Conservation (phyloP, 2,888 invertebrate species). For the Sinopyrophorus schimmeli region DNA sequence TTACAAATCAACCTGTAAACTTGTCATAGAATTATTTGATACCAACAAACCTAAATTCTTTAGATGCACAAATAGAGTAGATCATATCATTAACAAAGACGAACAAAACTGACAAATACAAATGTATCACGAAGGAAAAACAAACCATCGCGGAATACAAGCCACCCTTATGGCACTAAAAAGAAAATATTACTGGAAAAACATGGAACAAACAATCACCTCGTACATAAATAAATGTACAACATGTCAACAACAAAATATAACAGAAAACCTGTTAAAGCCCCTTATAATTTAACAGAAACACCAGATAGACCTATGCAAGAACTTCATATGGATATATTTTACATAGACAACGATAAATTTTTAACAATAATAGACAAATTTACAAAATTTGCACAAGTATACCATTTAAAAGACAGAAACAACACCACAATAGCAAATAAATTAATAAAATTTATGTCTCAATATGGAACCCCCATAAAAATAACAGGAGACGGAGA, state of each 20-base stretch:
- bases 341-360: background rate
- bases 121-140: constrained; percentile 1
- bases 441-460: background rate
- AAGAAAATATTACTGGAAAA: constrained; percentile 5
- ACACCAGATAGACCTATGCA: background rate
- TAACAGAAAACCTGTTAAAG: background rate
- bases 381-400: constrained; percentile 3
- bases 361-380: background rate
- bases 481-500: background rate
- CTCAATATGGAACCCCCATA: background rate
- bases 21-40: too few species aligned
- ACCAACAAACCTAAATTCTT: too few species aligned
- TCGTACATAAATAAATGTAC: background rate
- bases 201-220: background rate
- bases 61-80: too few species aligned
- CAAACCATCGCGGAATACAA: constrained; percentile 1
- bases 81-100: too few species aligned
- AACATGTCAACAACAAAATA: background rate
- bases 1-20: too few species aligned
- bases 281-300: background rate
- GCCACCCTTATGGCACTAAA: background rate
- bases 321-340: constrained; percentile 2
- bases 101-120: too few species aligned
- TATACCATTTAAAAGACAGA: background rate
- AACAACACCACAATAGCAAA: background rate